A percentile compares a stretch with the other conserved stretches of the same genome.
Conservation (phyloP, 2,797 vertebrate species). For the Hippopotamyrus pictus region DNA sequence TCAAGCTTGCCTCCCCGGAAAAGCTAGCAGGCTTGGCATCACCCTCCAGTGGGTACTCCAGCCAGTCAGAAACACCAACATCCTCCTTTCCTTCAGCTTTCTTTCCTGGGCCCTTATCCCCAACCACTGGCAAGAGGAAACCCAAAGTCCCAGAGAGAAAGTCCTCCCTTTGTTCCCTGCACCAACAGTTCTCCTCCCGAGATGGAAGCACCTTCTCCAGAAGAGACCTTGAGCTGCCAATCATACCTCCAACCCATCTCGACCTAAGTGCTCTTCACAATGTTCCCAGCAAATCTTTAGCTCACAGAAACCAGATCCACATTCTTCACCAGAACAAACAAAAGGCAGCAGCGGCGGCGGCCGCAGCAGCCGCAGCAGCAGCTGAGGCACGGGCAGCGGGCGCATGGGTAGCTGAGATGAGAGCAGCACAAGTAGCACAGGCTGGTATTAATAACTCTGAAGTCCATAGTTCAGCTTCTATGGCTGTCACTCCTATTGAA, state of each 20-base stretch:
- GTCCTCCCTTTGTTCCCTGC: constrained; percentile 82
- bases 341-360: constrained; percentile 60
- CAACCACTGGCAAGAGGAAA: constrained; percentile 90
- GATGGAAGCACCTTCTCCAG: constrained; percentile 67
- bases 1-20: constrained; percentile 89
- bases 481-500: constrained; percentile 74
- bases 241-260: constrained; percentile 90
- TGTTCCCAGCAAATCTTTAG: constrained; percentile 79
- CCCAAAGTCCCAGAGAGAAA: constrained; percentile 99
- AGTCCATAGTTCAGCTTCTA: constrained; percentile 61
- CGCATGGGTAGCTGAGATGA: constrained; percentile 43
- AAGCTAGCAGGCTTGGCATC: constrained; percentile 92
- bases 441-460: constrained; percentile 48
- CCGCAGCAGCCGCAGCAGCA: constrained; percentile 47
- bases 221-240: constrained; percentile 88
- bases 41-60: constrained; percentile 96
- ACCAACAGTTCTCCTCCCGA: constrained; percentile 73
- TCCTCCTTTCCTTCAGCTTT: constrained; percentile 93
- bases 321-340: constrained; percentile 83
- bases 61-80: constrained; percentile 96
- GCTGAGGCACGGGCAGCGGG: constrained; percentile 37
- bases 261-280: constrained; percentile 96
- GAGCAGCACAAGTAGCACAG: constrained; percentile 33
- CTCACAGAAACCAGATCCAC: constrained; percentile 84
- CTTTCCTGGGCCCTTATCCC: constrained; percentile 91